Percentiles rank a stretch among this genome's conserved stretches.
phyloP scores from a whole-genome alignment of 1,140 invertebrate genomes.

The Laupala kohalensis region DNA sequence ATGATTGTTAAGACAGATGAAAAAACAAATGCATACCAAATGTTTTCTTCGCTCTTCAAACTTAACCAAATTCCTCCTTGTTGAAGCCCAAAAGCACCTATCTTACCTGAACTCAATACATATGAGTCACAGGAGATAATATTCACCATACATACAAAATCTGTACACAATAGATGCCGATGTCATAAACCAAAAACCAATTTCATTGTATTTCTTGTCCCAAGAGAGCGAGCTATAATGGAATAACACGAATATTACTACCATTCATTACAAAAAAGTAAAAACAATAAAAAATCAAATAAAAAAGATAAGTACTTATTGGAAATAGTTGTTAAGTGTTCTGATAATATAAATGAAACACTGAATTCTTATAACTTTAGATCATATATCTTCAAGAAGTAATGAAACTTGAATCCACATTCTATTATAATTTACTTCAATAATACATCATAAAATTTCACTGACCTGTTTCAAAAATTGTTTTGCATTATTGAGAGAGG shows the following conservation, averaged over 20 bases:
- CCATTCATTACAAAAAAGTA: no score
- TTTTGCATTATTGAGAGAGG: constrained; percentile 79
- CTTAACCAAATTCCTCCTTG: no score
- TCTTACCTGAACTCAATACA: no score
- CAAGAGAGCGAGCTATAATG: constrained; percentile 35
- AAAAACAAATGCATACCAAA: no score
- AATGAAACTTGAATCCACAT: background rate
- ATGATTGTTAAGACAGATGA: no score
- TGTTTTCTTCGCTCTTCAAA: no score
- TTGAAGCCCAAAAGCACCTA: no score
- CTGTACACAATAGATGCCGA: background rate
- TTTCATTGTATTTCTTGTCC: constrained; percentile 54
- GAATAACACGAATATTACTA: background rate
- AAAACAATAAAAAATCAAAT: background rate
- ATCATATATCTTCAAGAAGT: background rate
- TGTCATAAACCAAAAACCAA: background rate
- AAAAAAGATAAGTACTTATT: background rate
- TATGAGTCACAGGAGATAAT: no score
- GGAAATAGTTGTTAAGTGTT: background rate
- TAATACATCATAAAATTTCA: background rate
- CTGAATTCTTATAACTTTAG: background rate
- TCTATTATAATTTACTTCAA: background rate
- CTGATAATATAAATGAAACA: background rate
- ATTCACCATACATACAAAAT: background rate
- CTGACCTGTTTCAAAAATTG: constrained; percentile 83